Base-by-base conservation (phyloP, 2,888 invertebrate genomes). In the Melieria crassipennis region DNA sequence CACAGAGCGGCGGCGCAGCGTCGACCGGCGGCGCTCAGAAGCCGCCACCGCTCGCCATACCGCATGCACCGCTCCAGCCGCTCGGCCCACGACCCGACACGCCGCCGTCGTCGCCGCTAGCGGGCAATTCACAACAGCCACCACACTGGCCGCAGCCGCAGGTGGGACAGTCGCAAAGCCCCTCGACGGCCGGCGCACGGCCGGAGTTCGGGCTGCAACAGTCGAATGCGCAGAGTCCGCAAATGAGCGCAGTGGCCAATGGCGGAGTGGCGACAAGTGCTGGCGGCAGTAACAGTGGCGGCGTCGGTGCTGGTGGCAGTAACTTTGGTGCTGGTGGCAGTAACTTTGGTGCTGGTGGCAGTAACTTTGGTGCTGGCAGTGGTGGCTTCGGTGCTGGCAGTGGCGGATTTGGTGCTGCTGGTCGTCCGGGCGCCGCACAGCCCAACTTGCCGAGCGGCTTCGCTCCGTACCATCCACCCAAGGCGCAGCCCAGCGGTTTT, bases 41-140 rank as follows among this genome's bases (percentile, higher is more conserved):
- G 79, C 71, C 83, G 4, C 83, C 84, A 11, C 82, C 84, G 43
- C 58, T 83, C 65, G 76, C 78, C 5, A 80, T 84, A 55, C 76
- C 81, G 1, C 79, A 83, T 74, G 83, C 84, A 4, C 85, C 84
- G 4, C 60, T 84, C 5, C 77, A 80, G 77, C 85, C 84, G 0
- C 60, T 84, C 60, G 85, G 85, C 7, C 85, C 85, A 5, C 79
- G 85, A 4, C 83, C 83, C 1, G 85, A 84, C 56, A 85, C 85
- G 43, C 85, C 84, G 2, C 73, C 75, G 5, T 81, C 84, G 0
- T 80, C 84, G 6, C 84, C 84, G 0, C 78, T 80, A 10, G 84
- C 78, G 2, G 76, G 71, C 0, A 79, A 76, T 3, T 79, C 79
- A 0, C 81, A 75, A 5, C 75, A 77, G 60, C 75, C 72, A 64